Percentiles rank a stretch among this genome's conserved stretches.
These are phyloP conservation scores for Nomada lathburiana DNA, from an alignment of 2,888 invertebrate genomes.

Conservation along the genomic window DNA sequence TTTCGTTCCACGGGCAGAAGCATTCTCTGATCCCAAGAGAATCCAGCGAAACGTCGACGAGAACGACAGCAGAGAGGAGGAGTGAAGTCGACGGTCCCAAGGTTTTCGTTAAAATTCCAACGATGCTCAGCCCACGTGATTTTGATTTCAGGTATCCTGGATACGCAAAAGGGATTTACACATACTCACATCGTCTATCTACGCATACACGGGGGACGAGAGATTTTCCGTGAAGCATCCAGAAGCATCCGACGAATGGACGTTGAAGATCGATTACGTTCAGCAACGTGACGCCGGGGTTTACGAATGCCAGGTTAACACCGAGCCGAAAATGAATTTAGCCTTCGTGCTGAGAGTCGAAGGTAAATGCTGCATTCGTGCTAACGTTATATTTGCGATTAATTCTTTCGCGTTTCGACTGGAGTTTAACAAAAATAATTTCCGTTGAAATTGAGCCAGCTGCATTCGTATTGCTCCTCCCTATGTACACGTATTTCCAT, in stretches of 20 bases:
- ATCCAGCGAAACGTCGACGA: neutral
- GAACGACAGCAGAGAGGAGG: neutral
- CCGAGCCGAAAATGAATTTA: conserved; percentile 95
- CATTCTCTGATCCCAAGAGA: neutral
- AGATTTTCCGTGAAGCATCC: conserved; percentile 94
- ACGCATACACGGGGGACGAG: conserved; percentile 95
- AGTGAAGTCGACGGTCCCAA: neutral
- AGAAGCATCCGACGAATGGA: conserved; percentile 94
- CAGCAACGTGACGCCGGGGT: conserved; percentile 93
- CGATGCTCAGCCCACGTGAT: conserved; percentile 15
- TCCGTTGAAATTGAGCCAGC: neutral
- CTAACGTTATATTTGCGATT: conserved; percentile 29
- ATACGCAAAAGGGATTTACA: conserved; percentile 93
- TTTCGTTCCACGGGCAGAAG: conserved; percentile 9
- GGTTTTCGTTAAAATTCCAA: conserved; percentile 19
- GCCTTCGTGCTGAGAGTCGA: conserved; percentile 92
- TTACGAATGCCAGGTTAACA: conserved; percentile 96
- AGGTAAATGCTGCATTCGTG: conserved; percentile 86
- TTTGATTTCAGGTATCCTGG: conserved; percentile 90
- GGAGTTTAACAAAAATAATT: neutral
- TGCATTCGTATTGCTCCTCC: neutral
- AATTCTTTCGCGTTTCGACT: conserved; percentile 30
- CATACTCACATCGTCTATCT: conserved; percentile 93
- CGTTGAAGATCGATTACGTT: conserved; percentile 92
- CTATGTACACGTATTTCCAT: neutral